Evolutionary conservation across 2,888 invertebrate species (phyloP).

Genomic region (Agrochola lota): DNA sequence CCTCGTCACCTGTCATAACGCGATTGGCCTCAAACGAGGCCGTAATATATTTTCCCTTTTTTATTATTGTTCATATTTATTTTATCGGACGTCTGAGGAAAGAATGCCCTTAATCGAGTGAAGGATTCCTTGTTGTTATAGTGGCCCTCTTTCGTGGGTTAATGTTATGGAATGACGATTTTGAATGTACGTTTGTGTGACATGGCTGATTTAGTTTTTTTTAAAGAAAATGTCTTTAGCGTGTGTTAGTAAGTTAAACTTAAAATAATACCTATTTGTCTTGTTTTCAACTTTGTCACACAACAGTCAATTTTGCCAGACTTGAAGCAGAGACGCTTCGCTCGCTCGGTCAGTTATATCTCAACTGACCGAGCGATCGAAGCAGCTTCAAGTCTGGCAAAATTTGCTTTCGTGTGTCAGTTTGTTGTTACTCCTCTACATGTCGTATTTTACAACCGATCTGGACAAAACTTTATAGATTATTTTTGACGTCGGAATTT

Average conservation of each 20-base stretch:
- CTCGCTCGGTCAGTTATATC: no score
- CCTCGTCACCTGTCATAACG: conserved; percentile 86
- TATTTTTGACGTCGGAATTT: no score
- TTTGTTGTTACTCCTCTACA: no score
- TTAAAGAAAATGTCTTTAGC: not conserved
- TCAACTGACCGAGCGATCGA: no score
- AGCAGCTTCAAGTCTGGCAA: no score
- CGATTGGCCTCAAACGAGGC: conserved; percentile 80
- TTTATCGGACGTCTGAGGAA: conserved; percentile 73
- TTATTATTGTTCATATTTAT: conserved; percentile 82
- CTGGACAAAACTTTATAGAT: no score
- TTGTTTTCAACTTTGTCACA: no score
- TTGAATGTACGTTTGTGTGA: not conserved
- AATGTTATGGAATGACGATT: conserved; percentile 12
- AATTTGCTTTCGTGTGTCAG: no score
- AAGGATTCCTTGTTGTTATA: conserved; percentile 61
- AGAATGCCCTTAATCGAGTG: conserved; percentile 81
- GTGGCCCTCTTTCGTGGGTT: conserved; percentile 19
- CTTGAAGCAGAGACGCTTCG: no score
- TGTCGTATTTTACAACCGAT: no score
- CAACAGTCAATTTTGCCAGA: no score
- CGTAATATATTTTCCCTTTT: conserved; percentile 74
- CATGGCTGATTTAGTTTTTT: not conserved
- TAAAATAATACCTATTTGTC: not conserved
- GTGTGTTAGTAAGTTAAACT: not conserved